phyloP scores from a whole-genome alignment of 2,888 invertebrate genomes.

The Conistra vaccinii region DNA sequence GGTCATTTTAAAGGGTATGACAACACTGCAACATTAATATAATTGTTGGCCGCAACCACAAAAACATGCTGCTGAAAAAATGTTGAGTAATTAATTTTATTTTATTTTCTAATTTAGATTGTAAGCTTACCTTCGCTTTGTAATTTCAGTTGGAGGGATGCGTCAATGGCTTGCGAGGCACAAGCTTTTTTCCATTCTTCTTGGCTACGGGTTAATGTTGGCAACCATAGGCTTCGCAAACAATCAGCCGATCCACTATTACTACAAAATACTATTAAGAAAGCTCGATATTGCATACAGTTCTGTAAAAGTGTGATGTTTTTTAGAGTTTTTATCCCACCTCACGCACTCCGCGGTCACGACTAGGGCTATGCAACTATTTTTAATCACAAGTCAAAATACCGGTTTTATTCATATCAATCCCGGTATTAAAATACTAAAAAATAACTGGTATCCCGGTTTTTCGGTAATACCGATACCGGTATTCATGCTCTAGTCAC shows the following conservation, averaged over 20 bases:
- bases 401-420: too few species aligned
- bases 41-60: background rate
- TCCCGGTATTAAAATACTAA: too few species aligned
- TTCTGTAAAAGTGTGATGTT: conserved; percentile 78
- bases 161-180: conserved; percentile 91
- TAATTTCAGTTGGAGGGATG: conserved; percentile 81
- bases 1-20: too few species aligned
- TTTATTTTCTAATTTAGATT: background rate
- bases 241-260: conserved; percentile 92
- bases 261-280: conserved; percentile 89
- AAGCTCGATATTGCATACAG: conserved; percentile 84
- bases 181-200: conserved; percentile 91
- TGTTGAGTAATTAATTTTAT: background rate
- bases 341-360: conserved; percentile 20
- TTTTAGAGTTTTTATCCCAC: conserved; percentile 15
- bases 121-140: conserved; percentile 4
- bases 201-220: conserved; percentile 92
- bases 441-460: too few species aligned
- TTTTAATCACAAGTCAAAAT: too few species aligned
- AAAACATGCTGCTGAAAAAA: background rate
- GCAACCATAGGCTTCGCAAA: conserved; percentile 92
- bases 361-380: background rate
- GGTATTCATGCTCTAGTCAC: background rate
- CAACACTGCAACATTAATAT: background rate
- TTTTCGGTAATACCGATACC: too few species aligned